Conservation (phyloP, 1,140 invertebrate species). For the Drosophila pallidifrons region DNA sequence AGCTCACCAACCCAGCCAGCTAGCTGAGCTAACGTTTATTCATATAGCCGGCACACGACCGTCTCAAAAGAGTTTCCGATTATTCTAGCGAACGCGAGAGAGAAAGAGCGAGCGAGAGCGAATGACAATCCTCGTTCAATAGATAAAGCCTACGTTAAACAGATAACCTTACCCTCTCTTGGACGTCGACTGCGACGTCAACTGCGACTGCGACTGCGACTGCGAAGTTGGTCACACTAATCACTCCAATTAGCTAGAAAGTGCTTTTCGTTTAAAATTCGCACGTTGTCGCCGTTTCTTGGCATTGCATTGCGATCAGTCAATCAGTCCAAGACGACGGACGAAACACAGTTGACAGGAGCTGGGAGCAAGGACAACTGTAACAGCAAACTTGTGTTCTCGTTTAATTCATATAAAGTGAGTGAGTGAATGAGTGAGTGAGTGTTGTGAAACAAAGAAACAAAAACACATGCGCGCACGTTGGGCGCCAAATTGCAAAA, state of each 20-base stretch:
- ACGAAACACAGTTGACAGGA: neutral
- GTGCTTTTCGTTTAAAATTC: conserved; percentile 84
- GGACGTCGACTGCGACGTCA: neutral
- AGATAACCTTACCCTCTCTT: conserved; percentile 61
- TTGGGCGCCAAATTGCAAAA: conserved; percentile 32
- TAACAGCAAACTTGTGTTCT: too few relatives aligned
- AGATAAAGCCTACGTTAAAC: conserved; percentile 8
- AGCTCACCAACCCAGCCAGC: neutral
- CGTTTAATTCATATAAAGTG: too few relatives aligned
- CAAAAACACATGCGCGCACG: neutral
- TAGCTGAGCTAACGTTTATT: neutral
- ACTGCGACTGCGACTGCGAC: conserved; percentile 38
- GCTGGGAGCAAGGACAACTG: neutral
- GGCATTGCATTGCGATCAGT: conserved; percentile 74
- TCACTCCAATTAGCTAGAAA: conserved; percentile 83
- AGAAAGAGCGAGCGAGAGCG: neutral
- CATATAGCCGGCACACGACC: conserved; percentile 8
- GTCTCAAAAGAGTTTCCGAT: neutral
- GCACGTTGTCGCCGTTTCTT: conserved; percentile 84
- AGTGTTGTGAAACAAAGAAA: neutral
- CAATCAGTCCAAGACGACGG: conserved; percentile 42
- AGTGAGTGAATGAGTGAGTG: neutral
- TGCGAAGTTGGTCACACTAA: conserved; percentile 70
- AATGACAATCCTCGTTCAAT: neutral
- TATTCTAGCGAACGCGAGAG: neutral